Evolutionary conservation across 2,888 invertebrate genomes (phyloP).

Genomic region (Cantharis lateralis): DNA sequence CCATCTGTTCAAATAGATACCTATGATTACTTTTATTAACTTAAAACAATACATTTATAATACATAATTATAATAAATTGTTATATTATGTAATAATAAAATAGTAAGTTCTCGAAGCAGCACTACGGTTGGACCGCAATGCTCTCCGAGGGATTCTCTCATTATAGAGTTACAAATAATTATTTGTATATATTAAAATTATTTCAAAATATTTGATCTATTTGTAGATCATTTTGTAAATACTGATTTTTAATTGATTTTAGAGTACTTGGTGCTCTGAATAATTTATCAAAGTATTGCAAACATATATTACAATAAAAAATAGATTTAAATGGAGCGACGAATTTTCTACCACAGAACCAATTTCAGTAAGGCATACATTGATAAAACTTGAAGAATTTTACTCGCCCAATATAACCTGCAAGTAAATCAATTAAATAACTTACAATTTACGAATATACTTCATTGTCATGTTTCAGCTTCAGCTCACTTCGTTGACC

Average conservation of each 20-base stretch:
- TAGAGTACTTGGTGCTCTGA: neutral
- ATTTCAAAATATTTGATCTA: neutral
- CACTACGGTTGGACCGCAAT: neutral
- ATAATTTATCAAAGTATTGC: neutral
- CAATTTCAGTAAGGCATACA: slow-evolving; percentile 52
- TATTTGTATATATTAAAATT: neutral
- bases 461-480: neutral
- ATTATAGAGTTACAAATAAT: too few species aligned
- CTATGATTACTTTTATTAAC: neutral
- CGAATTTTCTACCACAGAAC: slow-evolving; percentile 13
- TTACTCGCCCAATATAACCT: slow-evolving; percentile 73
- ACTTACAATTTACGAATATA: too few species aligned
- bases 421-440: too few species aligned
- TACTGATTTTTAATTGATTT: neutral
- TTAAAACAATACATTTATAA: neutral
- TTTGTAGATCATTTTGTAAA: neutral
- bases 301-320: neutral
- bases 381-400: slow-evolving; percentile 64
- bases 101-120: neutral
- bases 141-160: too few species aligned
- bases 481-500: neutral
- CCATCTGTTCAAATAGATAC: neutral
- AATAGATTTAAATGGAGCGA: neutral
- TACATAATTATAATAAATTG: neutral
- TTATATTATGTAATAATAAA: neutral